Evolutionary conservation across 2,113 vertebrate genomes (phyloP), one percentile per base, ranked within the genome.

Genomic region (Pedionomus torquatus): DNA sequence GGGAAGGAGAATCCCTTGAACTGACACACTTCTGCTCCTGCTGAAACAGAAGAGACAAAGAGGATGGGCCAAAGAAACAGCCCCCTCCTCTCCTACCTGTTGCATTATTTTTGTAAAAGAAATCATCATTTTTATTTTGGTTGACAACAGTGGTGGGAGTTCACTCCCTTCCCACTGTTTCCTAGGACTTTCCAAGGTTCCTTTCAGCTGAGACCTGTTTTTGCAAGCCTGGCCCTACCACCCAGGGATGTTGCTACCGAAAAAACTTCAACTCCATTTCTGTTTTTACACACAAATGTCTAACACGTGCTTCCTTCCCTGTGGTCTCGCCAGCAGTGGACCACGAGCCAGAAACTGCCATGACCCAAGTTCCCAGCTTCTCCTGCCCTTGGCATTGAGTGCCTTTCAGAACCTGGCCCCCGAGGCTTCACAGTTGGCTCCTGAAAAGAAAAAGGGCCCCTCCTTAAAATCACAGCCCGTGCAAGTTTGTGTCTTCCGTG

Each of bases 381-480:
- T 94, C 80, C 72, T 87, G 77, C 68, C 94, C 81, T 65, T 95
- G 94, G 95, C 93, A 94, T n/a, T 94, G 82, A 79, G 11, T 83
- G 93, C 66, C 52, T 96, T 90, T 95, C 81, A 82, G 87, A 91
- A 96, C 68, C 81, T 44, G 84, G 87, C 52, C 93, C 95, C 93
- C 49, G 52, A 93, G 94, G 96, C 95, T 89, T 93, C 72, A 28
- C 91, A 96, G 89, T 97, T 93, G 96, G 92, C 85, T 92, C 82
- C 18, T 70, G 35, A 54, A 93, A 94, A 95, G 25, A 24, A 91
- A 84, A 87, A 86, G 35, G n/a, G 39, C 86, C n/a, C 90, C 93
- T 87, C 89, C 95, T 79, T 93, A 84, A 95, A 97, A 96, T 92
- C 89, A 97, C 70, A 87, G 65, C 65, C 95, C 48, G 24, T 97